These are phyloP conservation scores for Grallaria varia DNA, from an alignment of 2,113 vertebrate species.

Conservation along the genomic window DNA sequence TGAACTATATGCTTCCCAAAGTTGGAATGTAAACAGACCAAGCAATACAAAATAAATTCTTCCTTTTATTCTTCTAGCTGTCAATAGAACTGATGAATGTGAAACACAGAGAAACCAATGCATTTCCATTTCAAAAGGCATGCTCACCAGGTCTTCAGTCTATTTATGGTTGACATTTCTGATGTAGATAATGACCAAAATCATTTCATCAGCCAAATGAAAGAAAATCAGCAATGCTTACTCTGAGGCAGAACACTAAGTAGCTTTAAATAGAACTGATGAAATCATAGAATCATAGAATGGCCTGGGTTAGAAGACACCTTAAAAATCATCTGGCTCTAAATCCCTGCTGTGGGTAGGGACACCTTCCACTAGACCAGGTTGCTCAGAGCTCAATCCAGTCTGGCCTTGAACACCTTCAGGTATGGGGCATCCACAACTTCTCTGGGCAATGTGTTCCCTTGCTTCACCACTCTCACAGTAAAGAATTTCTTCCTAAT, in stretches of 20 bases:
- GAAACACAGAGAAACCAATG: background rate
- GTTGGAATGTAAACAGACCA: background rate
- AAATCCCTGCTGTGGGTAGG: background rate
- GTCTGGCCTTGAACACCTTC: background rate
- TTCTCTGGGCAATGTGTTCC: background rate
- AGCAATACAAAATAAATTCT: background rate
- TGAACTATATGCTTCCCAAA: background rate
- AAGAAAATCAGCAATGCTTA: background rate
- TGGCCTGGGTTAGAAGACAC: background rate
- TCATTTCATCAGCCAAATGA: background rate
- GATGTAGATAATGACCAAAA: background rate
- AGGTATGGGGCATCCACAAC: background rate
- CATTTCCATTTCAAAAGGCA: background rate
- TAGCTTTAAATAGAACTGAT: background rate
- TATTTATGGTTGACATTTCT: background rate
- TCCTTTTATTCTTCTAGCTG: background rate
- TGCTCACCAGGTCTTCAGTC: background rate
- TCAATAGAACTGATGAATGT: background rate
- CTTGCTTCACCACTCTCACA: background rate
- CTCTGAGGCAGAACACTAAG: background rate
- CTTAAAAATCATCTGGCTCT: background rate
- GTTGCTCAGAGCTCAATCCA: background rate
- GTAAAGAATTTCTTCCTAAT: background rate
- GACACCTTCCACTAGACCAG: background rate
- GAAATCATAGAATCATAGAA: background rate